These are phyloP conservation scores for Vandiemenella viatica DNA, from an alignment of 2,888 invertebrate species.

Conservation along the genomic window DNA sequence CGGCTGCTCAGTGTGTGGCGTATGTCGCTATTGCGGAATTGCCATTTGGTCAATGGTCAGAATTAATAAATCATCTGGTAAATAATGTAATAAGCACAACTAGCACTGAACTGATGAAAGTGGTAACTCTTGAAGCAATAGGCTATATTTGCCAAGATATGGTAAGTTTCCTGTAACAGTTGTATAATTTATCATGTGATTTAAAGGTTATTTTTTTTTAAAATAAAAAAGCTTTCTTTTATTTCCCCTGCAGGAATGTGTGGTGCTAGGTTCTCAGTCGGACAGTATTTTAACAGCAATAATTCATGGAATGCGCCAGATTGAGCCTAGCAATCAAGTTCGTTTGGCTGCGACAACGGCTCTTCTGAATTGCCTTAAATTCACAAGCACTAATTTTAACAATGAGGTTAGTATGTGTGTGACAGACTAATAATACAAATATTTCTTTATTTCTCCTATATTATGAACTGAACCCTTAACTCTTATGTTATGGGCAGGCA, in stretches of 20 bases:
- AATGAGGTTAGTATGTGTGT: slow-evolving; percentile 47
- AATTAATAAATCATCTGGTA: slow-evolving; percentile 73
- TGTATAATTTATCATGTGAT: background rate
- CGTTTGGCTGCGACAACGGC: slow-evolving; percentile 93
- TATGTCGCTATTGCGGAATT: slow-evolving; percentile 95
- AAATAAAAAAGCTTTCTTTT: slow-evolving; percentile 1
- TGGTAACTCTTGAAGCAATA: slow-evolving; percentile 93
- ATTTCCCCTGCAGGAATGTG: slow-evolving; percentile 44
- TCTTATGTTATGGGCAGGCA: no score
- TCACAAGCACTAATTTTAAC: slow-evolving; percentile 96
- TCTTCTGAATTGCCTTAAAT: slow-evolving; percentile 91
- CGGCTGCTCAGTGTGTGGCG: slow-evolving; percentile 97
- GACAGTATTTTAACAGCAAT: slow-evolving; percentile 97
- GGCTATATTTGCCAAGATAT: slow-evolving; percentile 99
- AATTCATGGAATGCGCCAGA: slow-evolving; percentile 94
- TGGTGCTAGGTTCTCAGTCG: slow-evolving; percentile 78
- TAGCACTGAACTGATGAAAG: slow-evolving; percentile 87
- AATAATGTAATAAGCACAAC: slow-evolving; percentile 75
- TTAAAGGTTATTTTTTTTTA: background rate
- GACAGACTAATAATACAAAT: background rate
- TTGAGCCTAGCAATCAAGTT: slow-evolving; percentile 86
- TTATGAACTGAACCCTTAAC: background rate
- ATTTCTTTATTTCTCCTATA: background rate
- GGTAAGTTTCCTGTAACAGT: slow-evolving; percentile 25
- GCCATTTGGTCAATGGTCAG: slow-evolving; percentile 82